phyloP scores from a whole-genome alignment of 2,797 vertebrate species.

The Darevskia mixta region DNA sequence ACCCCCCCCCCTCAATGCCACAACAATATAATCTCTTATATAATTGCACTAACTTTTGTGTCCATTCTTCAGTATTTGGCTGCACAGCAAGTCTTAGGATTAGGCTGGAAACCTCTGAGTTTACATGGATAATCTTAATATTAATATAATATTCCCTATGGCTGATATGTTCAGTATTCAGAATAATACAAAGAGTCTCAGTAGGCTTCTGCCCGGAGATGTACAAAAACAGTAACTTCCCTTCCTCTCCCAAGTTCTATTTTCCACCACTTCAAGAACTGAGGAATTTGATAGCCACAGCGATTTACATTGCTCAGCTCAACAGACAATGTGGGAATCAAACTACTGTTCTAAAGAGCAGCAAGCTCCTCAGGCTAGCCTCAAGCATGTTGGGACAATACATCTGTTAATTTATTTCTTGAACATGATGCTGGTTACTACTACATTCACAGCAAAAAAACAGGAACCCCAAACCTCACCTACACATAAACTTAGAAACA shows the following conservation, averaged over 20 bases:
- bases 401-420: conserved; percentile 44
- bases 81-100: conserved; percentile 9
- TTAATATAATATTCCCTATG: not conserved
- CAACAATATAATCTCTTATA: not conserved
- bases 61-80: conserved; percentile 1
- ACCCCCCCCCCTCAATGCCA: too few species aligned
- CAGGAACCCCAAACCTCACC: not conserved
- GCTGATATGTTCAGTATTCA: not conserved
- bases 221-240: not conserved
- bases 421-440: conserved; percentile 7
- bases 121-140: not conserved
- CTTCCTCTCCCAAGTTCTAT: conserved; percentile 17
- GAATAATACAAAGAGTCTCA: not conserved
- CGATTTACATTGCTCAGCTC: conserved; percentile 55
- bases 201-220: not conserved
- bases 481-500: not conserved
- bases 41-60: not conserved
- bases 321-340: conserved; percentile 61
- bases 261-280: conserved; percentile 18
- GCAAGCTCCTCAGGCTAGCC: conserved; percentile 59
- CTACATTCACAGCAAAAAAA: conserved; percentile 9
- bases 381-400: conserved; percentile 52
- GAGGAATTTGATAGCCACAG: conserved; percentile 51
- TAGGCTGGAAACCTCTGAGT: conserved; percentile 10
- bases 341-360: conserved; percentile 68